phyloP scores from a whole-genome alignment of 2,113 vertebrate species.

The Typhlomys cinereus region DNA sequence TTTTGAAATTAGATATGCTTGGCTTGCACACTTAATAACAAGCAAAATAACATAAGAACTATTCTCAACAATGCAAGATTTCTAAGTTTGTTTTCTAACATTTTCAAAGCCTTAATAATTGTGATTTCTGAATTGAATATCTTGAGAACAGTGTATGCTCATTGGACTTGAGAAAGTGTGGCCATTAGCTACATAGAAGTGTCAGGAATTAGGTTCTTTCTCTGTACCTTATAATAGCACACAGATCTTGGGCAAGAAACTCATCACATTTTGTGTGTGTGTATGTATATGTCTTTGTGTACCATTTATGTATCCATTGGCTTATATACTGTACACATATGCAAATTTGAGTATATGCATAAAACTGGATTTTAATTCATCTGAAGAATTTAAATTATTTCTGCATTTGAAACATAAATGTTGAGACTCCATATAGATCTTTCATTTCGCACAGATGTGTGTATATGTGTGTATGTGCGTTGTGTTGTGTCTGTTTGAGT shows the following conservation, averaged over 20 bases:
- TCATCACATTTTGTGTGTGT: neutral
- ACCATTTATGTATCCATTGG: too few relatives aligned
- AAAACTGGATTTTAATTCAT: neutral
- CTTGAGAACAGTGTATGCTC: neutral
- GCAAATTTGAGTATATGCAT: neutral
- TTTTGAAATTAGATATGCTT: constrained; percentile 31
- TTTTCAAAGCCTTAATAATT: constrained; percentile 25
- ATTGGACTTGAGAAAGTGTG: neutral
- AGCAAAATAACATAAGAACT: neutral
- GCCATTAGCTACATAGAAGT: neutral
- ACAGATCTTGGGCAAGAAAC: neutral
- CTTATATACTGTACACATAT: too few relatives aligned
- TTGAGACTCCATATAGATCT: neutral
- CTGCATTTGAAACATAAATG: constrained; percentile 7
- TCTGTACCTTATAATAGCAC: neutral
- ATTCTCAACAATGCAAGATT: neutral
- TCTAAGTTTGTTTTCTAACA: constrained; percentile 27
- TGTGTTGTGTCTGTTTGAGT: too few relatives aligned
- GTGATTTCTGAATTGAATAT: neutral
- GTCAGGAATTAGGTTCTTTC: neutral
- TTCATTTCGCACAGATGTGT: too few relatives aligned
- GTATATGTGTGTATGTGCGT: too few relatives aligned
- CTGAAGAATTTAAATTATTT: constrained; percentile 25
- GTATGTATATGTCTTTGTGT: neutral
- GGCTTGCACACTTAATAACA: constrained; percentile 44